Conservation (phyloP, 2,888 invertebrate species). For the Bellardia pandia region DNA sequence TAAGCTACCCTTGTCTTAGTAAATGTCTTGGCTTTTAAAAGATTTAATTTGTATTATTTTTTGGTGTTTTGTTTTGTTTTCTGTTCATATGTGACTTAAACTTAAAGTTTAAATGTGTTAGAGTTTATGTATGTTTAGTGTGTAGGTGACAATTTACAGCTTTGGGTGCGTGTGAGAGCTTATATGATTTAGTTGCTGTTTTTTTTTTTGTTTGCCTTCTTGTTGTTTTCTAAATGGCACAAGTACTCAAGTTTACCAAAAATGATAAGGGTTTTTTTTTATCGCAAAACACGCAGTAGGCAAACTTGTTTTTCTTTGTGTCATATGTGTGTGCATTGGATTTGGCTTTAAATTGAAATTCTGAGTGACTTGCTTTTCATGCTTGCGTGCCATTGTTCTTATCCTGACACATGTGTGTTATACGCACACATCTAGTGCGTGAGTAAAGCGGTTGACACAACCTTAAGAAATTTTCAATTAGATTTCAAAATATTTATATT, state of each 20-base stretch:
- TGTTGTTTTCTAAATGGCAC: background rate
- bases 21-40: slow-evolving; percentile 64
- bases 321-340: slow-evolving; percentile 44
- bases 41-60: slow-evolving; percentile 69
- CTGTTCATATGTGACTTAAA: slow-evolving; percentile 16
- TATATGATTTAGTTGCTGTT: slow-evolving; percentile 70
- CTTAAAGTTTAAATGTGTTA: background rate
- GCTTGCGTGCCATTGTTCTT: slow-evolving; percentile 63
- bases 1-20: slow-evolving; percentile 58
- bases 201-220: slow-evolving; percentile 52
- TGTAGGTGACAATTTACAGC: slow-evolving; percentile 67
- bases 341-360: slow-evolving; percentile 79
- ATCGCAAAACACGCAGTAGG: slow-evolving; percentile 56
- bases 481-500: slow-evolving; percentile 53
- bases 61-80: background rate
- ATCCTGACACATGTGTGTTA: slow-evolving; percentile 67
- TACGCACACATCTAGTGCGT: slow-evolving; percentile 71
- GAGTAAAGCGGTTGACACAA: slow-evolving; percentile 49
- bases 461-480: slow-evolving; percentile 67
- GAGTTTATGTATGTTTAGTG: slow-evolving; percentile 23
- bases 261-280: slow-evolving; percentile 80
- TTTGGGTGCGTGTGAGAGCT: slow-evolving; percentile 63
- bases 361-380: slow-evolving; percentile 78
- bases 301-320: slow-evolving; percentile 44
- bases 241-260: slow-evolving; percentile 48